Base-by-base conservation (phyloP, 2,888 invertebrate species). In the Petrolisthes manimaculis region DNA sequence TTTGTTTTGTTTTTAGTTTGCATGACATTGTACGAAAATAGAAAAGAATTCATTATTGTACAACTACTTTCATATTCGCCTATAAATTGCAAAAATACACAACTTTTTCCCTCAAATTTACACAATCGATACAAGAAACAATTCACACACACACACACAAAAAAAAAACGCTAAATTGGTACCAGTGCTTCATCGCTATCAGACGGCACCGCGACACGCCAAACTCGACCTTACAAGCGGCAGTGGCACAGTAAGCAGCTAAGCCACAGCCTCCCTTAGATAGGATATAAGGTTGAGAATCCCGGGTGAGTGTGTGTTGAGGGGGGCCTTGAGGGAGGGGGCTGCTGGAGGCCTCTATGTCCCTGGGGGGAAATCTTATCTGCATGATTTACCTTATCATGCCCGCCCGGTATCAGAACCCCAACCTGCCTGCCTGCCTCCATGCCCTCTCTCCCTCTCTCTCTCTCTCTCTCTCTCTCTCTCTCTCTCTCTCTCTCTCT, bases 311-410 rank as follows among this genome's bases (percentile, higher is more conserved):
- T 5, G 71, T n/a, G n/a, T 18, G n/a, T 5, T 8, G n/a, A 18
- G 8, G n/a, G 5, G 18, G 71, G 5, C 71, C 71, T 8, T 71
- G n/a, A 5, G 8, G 71, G 71, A 5, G 5, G n/a, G 71, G n/a
- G 71, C 5, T 5, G 71, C n/a, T n/a, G n/a, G 71, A 18, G n/a
- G 71, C n/a, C 18, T 8, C 18, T 12, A 18, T 12, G 5, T 6
- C 18, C 71, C n/a, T n/a, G 71, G n/a, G 71, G 9, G 71, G 71
- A 54, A 79, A 79, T 79, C 79, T 79, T 79, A 79, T 79, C 79
- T 79, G 79, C 79, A 79, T 79, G 79, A 79, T 79, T 79, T 53
- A 53, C 18, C 79, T 79, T 79, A 79, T 79, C 79, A 24, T 79
- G 79, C 14, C 21, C 18, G 79, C 54, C 4, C 18, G 71, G 54